Evolutionary conservation across 2,113 vertebrate species (phyloP), one percentile per base, ranked within the genome.

Genomic region (Centrocercus urophasianus): DNA sequence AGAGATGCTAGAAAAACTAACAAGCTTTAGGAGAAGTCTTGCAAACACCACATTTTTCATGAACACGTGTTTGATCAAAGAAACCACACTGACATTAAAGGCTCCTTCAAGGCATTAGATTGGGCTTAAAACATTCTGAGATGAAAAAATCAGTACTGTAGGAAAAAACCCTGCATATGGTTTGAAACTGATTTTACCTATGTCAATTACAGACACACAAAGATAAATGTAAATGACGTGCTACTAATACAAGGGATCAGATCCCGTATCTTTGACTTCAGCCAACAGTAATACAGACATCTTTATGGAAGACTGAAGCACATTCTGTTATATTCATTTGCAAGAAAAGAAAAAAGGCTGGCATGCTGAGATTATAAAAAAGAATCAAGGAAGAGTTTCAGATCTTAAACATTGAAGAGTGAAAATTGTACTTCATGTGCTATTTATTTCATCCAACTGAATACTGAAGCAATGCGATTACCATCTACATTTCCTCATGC

Each of bases 21-120:
- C 36, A 16, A 70, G 43, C 11, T 38, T 64, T 47, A 84, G 48
- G 48, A 86, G 21, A 78, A 63, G 10, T 64, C 52, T 78, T 9
- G 3, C 27, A 74, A 88, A 63, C 21, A 80, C 11, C 6, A 47
- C 4, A n/a, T 88, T 67, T 65, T 76, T 81, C 43, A 65, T 74
- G 47, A 93, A 77, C 14, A 60, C 1, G 28, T 82, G 73, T 86
- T 75, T 89, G 84, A 85, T 93, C 78, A 91, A 93, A 89, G 78
- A 43, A 87, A 86, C 57, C 71, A 11, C 30, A 28, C n/a, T 85
- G 87, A 82, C 71, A 84, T 65, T 45, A 87, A 78, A 85, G 67
- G 18, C 40, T 38, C 78, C 43, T 67, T 61, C 43, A 89, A 76
- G 78, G 63, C n/a, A 18, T 87, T 84, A 76, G 17, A 73, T 47